These are phyloP conservation scores for Bursaphelenchus okinawaensis DNA, from an alignment of 2,888 invertebrate genomes.

Conservation along the genomic window DNA sequence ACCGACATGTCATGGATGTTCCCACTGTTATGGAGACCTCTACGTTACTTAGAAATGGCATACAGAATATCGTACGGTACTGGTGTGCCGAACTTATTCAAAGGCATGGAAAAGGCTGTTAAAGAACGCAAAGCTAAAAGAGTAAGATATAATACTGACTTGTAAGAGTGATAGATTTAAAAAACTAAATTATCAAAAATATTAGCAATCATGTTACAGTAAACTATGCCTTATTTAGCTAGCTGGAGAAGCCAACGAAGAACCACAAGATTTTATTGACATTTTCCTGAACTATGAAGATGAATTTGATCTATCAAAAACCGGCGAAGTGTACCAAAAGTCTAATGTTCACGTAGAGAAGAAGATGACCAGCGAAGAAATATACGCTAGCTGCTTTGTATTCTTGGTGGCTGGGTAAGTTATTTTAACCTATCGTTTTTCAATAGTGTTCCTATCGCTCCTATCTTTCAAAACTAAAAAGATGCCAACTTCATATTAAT, in stretches of 20 bases:
- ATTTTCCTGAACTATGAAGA: conserved; percentile 43
- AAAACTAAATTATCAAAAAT: too few relatives aligned
- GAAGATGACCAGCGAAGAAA: conserved; percentile 39
- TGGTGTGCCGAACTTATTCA: neutral
- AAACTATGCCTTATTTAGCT: too few relatives aligned
- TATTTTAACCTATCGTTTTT: conserved; percentile 42
- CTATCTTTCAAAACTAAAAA: too few relatives aligned
- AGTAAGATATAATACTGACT: neutral
- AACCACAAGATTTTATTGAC: conserved; percentile 50
- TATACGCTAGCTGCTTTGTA: conserved; percentile 37
- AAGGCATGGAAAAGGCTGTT: neutral
- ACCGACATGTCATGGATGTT: neutral
- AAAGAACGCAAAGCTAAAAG: neutral
- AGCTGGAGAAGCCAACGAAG: conserved; percentile 17
- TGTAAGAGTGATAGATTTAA: too few relatives aligned
- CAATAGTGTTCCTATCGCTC: too few relatives aligned
- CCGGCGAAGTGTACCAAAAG: neutral
- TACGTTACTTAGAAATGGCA: conserved; percentile 13
- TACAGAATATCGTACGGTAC: neutral
- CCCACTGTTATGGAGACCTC: neutral
- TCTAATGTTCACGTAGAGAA: conserved; percentile 28
- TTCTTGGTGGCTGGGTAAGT: conserved; percentile 45
- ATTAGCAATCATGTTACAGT: too few relatives aligned
- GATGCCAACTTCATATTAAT: too few relatives aligned
- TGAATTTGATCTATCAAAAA: conserved; percentile 17